These are phyloP conservation scores for Cyprinodon variegatus DNA, from an alignment of 2,113 vertebrate species.

Conservation along the genomic window DNA sequence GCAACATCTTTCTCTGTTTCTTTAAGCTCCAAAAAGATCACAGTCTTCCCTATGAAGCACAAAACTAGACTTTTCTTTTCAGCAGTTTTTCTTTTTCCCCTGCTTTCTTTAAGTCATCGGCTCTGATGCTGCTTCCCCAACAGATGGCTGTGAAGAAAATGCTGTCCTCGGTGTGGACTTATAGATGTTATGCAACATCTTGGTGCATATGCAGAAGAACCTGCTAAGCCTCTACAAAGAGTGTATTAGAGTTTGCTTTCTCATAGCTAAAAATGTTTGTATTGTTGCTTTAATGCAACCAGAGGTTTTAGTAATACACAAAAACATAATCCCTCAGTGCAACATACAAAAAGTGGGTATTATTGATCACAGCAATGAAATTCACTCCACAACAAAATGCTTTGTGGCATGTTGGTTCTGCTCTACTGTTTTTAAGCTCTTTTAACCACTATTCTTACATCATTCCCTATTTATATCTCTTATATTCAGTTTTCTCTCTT, in stretches of 20 bases:
- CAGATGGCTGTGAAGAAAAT: conserved; percentile 11
- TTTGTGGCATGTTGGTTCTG: neutral
- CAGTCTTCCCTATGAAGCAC: neutral
- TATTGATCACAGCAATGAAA: neutral
- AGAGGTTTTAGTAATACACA: neutral
- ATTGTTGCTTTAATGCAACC: neutral
- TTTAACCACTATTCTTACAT: neutral
- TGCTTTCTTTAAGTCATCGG: conserved; percentile 1
- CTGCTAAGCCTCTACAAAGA: neutral
- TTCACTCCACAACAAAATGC: neutral
- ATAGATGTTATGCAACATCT: conserved; percentile 3
- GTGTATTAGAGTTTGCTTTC: too few relatives aligned
- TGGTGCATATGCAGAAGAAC: neutral
- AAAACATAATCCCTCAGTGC: neutral
- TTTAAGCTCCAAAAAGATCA: neutral
- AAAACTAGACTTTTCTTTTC: neutral
- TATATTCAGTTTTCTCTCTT: neutral
- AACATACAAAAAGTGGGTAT: neutral
- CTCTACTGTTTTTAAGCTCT: neutral
- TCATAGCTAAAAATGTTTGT: neutral
- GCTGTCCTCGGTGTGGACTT: neutral
- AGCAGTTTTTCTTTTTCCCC: neutral
- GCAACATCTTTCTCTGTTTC: neutral
- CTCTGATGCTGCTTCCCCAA: conserved; percentile 9
- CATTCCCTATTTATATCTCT: neutral